phyloP scores from a whole-genome alignment of 2,888 invertebrate genomes.

The Drosophila tanythrix region DNA sequence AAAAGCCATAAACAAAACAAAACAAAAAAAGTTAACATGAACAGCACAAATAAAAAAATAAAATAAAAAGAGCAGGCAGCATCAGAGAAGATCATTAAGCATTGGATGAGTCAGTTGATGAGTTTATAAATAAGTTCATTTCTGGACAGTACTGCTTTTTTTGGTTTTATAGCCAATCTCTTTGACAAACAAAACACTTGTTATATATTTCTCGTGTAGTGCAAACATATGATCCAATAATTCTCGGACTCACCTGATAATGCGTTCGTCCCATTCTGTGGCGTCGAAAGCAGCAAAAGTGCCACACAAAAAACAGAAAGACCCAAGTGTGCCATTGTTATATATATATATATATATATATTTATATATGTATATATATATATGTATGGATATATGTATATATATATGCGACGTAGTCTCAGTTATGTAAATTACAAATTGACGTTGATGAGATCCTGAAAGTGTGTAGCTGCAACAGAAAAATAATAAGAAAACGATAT shows the following conservation, averaged over 20 bases:
- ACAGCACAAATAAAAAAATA: background rate
- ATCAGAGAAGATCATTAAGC: conserved; percentile 44
- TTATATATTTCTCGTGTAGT: conserved; percentile 29
- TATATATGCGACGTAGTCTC: conserved; percentile 16
- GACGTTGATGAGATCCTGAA: conserved; percentile 59
- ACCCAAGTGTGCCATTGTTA: conserved; percentile 25
- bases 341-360: conserved; percentile 12
- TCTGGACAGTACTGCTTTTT: conserved; percentile 21
- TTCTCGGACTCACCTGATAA: conserved; percentile 54
- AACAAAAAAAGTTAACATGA: conserved; percentile 4
- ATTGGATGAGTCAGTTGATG: conserved; percentile 53
- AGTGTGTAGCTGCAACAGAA: conserved; percentile 34
- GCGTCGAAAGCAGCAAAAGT: conserved; percentile 5
- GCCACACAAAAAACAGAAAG: conserved; percentile 14
- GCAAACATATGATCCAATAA: background rate
- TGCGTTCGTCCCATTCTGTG: conserved; percentile 10
- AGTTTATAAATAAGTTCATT: conserved; percentile 63
- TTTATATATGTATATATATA: conserved; percentile 4
- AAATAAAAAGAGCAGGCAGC: conserved; percentile 4
- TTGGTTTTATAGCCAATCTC: conserved; percentile 19
- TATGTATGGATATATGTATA: conserved; percentile 1
- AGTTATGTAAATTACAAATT: conserved; percentile 41
- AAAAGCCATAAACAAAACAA: conserved; percentile 36
- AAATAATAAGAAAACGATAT: background rate
- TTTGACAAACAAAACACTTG: conserved; percentile 1